These are phyloP conservation scores for Willowsia nigromaculata DNA, from an alignment of 2,888 invertebrate species.

Conservation along the genomic window DNA sequence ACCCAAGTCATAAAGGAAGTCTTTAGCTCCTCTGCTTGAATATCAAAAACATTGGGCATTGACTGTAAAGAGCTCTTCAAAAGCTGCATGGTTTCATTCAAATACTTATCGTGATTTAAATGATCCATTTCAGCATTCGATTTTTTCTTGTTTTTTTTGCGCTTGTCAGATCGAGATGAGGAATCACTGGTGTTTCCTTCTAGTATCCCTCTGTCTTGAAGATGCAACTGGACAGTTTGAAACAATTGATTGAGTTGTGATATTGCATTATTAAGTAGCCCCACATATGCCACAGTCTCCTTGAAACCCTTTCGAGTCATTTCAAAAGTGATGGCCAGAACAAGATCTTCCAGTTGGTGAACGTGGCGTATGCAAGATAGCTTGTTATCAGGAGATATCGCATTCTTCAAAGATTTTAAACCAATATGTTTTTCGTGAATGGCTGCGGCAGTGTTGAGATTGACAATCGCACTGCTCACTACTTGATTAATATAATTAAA, in stretches of 20 bases:
- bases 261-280: neutral
- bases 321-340: constrained; percentile 46
- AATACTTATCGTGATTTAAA: neutral
- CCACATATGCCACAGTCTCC: constrained; percentile 16
- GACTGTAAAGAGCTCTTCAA: constrained; percentile 12
- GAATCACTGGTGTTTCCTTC: neutral
- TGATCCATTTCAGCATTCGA: neutral
- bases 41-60: constrained; percentile 42
- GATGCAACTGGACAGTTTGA: constrained; percentile 44
- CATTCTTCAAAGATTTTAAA: neutral
- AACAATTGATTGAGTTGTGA: constrained; percentile 37
- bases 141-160: neutral
- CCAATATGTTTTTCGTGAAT: constrained; percentile 9
- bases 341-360: constrained; percentile 33
- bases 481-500: constrained; percentile 21
- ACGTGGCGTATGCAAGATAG: neutral
- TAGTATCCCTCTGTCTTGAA: constrained; percentile 39
- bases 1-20: constrained; percentile 1
- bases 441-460: constrained; percentile 25
- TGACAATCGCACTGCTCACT: neutral
- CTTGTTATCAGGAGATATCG: neutral
- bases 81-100: constrained; percentile 33
- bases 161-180: neutral
- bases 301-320: neutral
- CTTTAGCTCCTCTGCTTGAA: neutral